A percentile compares a stretch with the other conserved stretches of the same genome.
Evolutionary conservation across 2,888 invertebrate species (phyloP).

Genomic region (Scaptomyza polygonia): DNA sequence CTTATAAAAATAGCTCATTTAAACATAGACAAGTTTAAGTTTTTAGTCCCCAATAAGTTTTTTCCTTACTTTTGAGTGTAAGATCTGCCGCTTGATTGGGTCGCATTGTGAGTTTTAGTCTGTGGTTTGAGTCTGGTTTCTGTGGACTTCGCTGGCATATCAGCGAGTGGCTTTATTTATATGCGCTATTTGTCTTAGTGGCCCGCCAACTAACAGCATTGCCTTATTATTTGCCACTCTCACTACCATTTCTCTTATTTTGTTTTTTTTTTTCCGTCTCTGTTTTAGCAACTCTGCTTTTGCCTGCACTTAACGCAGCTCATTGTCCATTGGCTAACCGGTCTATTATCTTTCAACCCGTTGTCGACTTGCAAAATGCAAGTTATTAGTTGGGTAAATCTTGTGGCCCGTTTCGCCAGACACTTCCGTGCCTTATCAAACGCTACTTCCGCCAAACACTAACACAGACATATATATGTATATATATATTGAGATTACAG

Average conservation of each 20-base stretch:
- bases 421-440: conserved; percentile 70
- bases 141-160: conserved; percentile 12
- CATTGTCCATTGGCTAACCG: conserved; percentile 54
- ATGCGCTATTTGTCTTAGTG: conserved; percentile 73
- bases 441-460: conserved; percentile 54
- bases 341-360: conserved; percentile 22
- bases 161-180: conserved; percentile 68
- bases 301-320: conserved; percentile 44
- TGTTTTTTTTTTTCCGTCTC: conserved; percentile 1
- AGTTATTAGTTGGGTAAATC: conserved; percentile 35
- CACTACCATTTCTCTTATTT: background rate
- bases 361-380: conserved; percentile 21
- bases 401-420: conserved; percentile 35
- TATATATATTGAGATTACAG: conserved; percentile 43
- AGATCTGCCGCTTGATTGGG: background rate
- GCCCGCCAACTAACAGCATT: conserved; percentile 69
- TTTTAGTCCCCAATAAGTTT: too few relatives aligned
- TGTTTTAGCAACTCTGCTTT: conserved; percentile 29
- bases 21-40: too few relatives aligned
- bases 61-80: background rate
- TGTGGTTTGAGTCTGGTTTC: background rate
- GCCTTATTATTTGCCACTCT: conserved; percentile 11
- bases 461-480: conserved; percentile 2
- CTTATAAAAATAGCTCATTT: too few relatives aligned
- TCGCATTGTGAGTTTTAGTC: background rate